Base-by-base conservation (phyloP, 2,797 vertebrate genomes). In the Anomalospiza imberbis region DNA sequence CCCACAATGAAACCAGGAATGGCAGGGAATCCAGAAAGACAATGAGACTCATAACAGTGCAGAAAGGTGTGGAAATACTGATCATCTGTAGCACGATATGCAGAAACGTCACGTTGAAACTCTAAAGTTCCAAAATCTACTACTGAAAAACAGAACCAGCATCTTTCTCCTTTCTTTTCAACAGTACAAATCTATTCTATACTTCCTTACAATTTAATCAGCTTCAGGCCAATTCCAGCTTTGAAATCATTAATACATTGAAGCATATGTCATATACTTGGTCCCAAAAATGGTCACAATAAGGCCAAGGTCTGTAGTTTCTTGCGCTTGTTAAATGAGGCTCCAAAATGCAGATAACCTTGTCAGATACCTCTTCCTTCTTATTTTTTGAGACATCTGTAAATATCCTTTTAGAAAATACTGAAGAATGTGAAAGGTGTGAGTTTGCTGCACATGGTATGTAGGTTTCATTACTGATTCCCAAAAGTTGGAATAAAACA, bases 401-500 rank as follows among this genome's bases (percentile, higher is more conserved):
- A 68, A 86, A 50, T 36, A 9, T 3, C 7, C 5, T 72, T 36
- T 80, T 11, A 53, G 13, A 73, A 60, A 95, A 89, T 47, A 20
- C 17, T 48, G 29, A 77, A 51, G 47, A 51, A 78, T 32, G 17
- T 57, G 36, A 61, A 92, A 73, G 16, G 32, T 78, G 40, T 62
- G 63, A 53, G 16, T 77, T 92, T 92, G 58, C 38, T 57, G 75
- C 58, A 88, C 5, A 44, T n/a, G 7, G 10, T 50, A 12, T 29
- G 32, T 12, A 57, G 28, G 57, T 74, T 95, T 91, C 55, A 71
- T 51, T 75, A 66, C 14, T 16, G 32, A 68, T 78, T 85, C 38
- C 32, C 17, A 55, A 91, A 95, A 44, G 24, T 75, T 15, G 4
- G 31, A 74, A 87, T 63, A 92, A 96, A 91, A 85, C 36, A 58